These are phyloP conservation scores for Artemia sp. DNA, from an alignment of 2,888 invertebrate genomes.

Conservation along the genomic window DNA sequence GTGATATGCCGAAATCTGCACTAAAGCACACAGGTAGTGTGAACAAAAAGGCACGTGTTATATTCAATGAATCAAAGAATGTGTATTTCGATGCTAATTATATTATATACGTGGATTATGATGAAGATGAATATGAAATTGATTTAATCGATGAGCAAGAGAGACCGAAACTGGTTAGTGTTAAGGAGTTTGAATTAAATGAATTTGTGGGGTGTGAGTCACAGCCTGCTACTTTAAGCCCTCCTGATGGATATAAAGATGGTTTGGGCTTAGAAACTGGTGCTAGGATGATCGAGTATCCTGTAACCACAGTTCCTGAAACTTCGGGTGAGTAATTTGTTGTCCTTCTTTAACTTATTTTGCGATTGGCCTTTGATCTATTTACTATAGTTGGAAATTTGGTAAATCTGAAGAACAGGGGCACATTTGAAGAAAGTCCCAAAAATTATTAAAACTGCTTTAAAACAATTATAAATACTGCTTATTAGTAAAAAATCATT, in stretches of 20 bases:
- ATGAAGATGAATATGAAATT: slow-evolving; percentile 48
- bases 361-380: too few species aligned
- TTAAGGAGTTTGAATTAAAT: slow-evolving; percentile 25
- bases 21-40: slow-evolving; percentile 51
- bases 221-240: slow-evolving; percentile 63
- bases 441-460: too few species aligned
- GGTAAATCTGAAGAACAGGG: too few species aligned
- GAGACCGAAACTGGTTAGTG: slow-evolving; percentile 26
- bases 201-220: slow-evolving; percentile 26
- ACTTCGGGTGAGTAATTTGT: slow-evolving; percentile 1
- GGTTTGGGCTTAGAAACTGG: slow-evolving; percentile 18
- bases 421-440: too few species aligned
- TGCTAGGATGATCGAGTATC: not conserved
- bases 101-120: slow-evolving; percentile 72
- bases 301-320: slow-evolving; percentile 1
- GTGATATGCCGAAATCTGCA: slow-evolving; percentile 47
- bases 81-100: slow-evolving; percentile 84
- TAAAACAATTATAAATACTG: too few species aligned
- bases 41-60: slow-evolving; percentile 52
- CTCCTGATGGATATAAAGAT: slow-evolving; percentile 80
- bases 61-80: slow-evolving; percentile 73
- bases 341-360: too few species aligned
- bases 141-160: slow-evolving; percentile 24
- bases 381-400: too few species aligned
- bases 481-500: too few species aligned